Conservation (phyloP, 1,140 invertebrate species). For the Drosophila saltans region DNA sequence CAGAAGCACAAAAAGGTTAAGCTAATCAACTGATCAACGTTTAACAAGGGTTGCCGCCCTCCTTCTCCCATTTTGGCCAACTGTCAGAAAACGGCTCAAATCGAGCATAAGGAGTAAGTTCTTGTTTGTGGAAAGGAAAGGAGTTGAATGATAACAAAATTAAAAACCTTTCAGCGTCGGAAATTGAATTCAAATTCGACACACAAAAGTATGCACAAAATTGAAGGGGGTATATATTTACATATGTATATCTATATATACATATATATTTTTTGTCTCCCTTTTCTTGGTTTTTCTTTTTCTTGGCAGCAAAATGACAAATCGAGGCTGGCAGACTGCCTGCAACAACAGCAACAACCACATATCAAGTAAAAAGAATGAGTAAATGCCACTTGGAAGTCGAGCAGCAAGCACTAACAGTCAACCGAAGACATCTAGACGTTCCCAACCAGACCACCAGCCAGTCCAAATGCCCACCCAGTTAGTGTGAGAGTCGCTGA, state of each 20-base stretch:
- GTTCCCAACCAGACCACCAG: conserved; percentile 40
- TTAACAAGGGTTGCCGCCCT: conserved; percentile 63
- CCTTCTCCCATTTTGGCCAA: conserved; percentile 1
- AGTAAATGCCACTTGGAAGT: conserved; percentile 81
- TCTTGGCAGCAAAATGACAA: conserved; percentile 76
- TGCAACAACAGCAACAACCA: conserved; percentile 49
- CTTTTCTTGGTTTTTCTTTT: conserved; percentile 32
- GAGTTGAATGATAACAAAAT: conserved; percentile 72
- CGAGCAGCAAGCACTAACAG: conserved; percentile 70
- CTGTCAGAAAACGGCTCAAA: conserved; percentile 26
- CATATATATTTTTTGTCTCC: too few relatives aligned
- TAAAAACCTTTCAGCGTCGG: conserved; percentile 80
- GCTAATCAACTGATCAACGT: conserved; percentile 71
- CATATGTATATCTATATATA: too few relatives aligned
- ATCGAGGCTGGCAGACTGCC: conserved; percentile 71
- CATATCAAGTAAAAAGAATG: conserved; percentile 53
- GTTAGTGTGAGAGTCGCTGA: not conserved
- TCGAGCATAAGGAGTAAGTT: conserved; percentile 27
- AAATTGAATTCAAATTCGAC: conserved; percentile 81
- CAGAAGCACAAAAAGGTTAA: conserved; percentile 45
- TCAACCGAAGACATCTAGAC: conserved; percentile 63
- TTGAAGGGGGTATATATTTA: conserved; percentile 31
- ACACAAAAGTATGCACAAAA: conserved; percentile 78
- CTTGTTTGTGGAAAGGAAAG: conserved; percentile 9
- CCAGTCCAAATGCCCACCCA: not conserved